phyloP scores from a whole-genome alignment of 2,113 vertebrate species.

The Pluvianellus socialis region DNA sequence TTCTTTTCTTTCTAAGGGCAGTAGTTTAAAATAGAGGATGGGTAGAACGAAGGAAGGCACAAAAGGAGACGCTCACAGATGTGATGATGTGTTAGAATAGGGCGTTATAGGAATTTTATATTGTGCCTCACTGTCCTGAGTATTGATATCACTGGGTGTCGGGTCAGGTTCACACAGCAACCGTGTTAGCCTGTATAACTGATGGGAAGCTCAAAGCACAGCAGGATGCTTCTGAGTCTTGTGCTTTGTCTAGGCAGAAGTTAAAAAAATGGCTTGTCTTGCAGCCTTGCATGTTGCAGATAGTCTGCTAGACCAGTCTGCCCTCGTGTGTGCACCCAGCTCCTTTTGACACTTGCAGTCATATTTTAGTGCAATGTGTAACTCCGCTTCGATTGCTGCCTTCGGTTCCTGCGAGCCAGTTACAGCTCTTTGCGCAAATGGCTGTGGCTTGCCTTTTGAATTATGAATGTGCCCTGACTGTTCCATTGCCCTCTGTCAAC shows the following conservation, averaged over 20 bases:
- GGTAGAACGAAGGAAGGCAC: not conserved
- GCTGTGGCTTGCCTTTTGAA: not conserved
- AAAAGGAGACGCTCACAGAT: not conserved
- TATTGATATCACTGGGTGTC: not conserved
- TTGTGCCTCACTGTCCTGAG: not conserved
- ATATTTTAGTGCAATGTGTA: not conserved
- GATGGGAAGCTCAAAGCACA: not conserved
- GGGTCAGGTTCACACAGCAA: not conserved
- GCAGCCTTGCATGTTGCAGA: not conserved
- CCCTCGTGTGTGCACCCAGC: not conserved
- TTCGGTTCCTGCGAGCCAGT: not conserved
- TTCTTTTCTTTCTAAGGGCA: not conserved
- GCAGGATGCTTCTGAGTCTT: not conserved
- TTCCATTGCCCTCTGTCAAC: not conserved
- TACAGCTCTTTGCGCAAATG: not conserved
- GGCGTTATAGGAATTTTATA: fast-evolving
- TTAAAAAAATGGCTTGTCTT: not conserved
- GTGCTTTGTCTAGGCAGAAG: not conserved
- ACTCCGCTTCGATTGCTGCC: not conserved
- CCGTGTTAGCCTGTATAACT: not conserved
- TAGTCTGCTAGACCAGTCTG: not conserved
- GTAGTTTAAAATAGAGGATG: not conserved
- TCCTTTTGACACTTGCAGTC: not conserved
- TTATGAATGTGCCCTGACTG: not conserved
- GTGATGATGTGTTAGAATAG: not conserved